phyloP scores from a whole-genome alignment of 2,888 invertebrate species.

The Chelonus formosanus region DNA sequence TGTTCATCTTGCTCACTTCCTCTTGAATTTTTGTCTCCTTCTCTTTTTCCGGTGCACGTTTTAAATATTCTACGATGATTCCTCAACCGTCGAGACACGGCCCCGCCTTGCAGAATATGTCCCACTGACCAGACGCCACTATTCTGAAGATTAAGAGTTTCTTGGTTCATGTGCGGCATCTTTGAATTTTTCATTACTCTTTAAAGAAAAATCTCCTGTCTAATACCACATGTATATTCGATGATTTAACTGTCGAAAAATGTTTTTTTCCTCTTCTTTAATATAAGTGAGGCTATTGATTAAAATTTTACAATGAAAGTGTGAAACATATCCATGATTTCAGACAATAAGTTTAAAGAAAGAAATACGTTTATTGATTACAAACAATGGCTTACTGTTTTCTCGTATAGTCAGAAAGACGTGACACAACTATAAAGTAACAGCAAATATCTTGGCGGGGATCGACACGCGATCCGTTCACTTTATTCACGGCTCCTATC shows the following conservation, averaged over 20 bases:
- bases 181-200: too few species aligned
- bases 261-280: background rate
- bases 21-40: conserved; percentile 33
- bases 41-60: background rate
- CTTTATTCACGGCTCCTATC: conserved; percentile 40
- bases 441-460: conserved; percentile 61
- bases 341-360: background rate
- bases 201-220: too few species aligned
- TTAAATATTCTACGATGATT: too few species aligned
- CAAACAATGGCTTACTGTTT: conserved; percentile 61
- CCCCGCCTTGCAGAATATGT: too few species aligned
- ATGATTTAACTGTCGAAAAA: conserved; percentile 1
- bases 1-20: conserved; percentile 46
- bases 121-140: too few species aligned
- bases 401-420: conserved; percentile 45
- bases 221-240: too few species aligned
- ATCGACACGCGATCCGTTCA: conserved; percentile 62
- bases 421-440: conserved; percentile 62
- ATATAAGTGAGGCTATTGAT: too few species aligned
- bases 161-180: too few species aligned
- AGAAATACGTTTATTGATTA: conserved; percentile 31
- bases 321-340: background rate
- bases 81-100: too few species aligned
- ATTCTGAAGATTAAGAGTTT: too few species aligned
- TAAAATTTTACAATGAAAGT: conserved; percentile 2